Base-by-base conservation (phyloP, 2,113 vertebrate genomes). In the Tylochromis polylepis region DNA sequence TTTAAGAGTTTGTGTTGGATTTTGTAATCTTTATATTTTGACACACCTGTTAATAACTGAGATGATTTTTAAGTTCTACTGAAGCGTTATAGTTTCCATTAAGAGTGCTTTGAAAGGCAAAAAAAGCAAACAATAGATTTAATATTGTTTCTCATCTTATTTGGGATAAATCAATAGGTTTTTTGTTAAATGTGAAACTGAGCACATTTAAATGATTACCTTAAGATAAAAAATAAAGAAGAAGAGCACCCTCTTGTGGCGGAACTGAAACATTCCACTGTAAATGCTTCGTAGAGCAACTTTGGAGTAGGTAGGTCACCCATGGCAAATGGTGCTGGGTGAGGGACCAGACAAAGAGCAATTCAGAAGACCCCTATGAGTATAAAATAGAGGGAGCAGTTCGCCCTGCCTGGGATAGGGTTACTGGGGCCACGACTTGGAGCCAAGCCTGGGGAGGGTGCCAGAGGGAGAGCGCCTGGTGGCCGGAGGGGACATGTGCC, bases 141-240 rank as follows among this genome's bases (percentile, higher is more conserved):
- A 62, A 62, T 36, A 11, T 34, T 4, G 29, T 62, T 62, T 29
- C 59, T 62, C 1, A 62, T 62, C 29, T 62, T 2, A 34, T 62
- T 62, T 62, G 59, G 18, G 29, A 62, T 62, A 62, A n/a, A 62
- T 11, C 10, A 62, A 36, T n/a, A 20, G 59, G 29, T 60, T 60
- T 62, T 16, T 62, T 62, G 5, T 6, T 20, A 36, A 11, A 62
- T 62, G 31, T 62, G 59, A 62, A 62, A 36, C 1, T 59, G 27
- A 62, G 10, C 16, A 62, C 31, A 0, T 62, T 62, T 62, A 62
- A 1, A 62, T 62, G 31, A 62, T 20, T 0, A 62, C 59, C 29
- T 60, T 60, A 60, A 60, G 29, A 2, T 16, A 62, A 5, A 62
- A 5, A 62, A 36, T 36, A 20, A 11, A 36, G 18, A 62, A 1